These are phyloP conservation scores for Anhinga rufa DNA, from an alignment of 2,113 vertebrate species.

Conservation along the genomic window DNA sequence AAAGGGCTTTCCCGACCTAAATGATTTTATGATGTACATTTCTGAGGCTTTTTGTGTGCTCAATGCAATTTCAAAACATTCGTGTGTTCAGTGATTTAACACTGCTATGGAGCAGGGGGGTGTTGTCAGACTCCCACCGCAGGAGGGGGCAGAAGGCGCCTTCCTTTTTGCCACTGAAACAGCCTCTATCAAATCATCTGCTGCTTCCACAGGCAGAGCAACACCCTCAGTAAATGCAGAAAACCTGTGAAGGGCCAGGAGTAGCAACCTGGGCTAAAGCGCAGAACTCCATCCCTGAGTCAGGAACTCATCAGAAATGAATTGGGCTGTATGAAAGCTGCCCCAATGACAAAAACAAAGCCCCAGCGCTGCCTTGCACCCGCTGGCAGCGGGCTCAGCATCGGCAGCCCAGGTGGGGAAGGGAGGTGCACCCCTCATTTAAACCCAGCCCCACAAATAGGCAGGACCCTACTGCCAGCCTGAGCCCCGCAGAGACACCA, in stretches of 20 bases:
- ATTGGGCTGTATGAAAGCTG: not conserved
- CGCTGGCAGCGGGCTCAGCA: not conserved
- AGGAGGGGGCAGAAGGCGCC: not conserved
- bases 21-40: not conserved
- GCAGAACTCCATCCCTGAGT: not conserved
- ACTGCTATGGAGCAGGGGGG: too few relatives aligned
- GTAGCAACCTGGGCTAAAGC: not conserved
- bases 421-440: not conserved
- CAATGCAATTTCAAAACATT: not conserved
- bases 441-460: not conserved
- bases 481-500: not conserved
- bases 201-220: not conserved
- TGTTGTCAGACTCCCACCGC: not conserved
- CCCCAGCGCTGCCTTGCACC: not conserved
- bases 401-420: not conserved
- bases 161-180: not conserved
- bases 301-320: not conserved
- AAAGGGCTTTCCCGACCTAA: too few relatives aligned
- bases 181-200: too few relatives aligned
- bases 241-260: not conserved
- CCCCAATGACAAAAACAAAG: not conserved
- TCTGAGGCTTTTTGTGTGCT: not conserved
- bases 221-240: fast-evolving
- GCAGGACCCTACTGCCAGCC: not conserved
- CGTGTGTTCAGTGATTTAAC: not conserved